Conservation (phyloP, 2,797 vertebrate species). For the Gobionotothen gibberifrons region DNA sequence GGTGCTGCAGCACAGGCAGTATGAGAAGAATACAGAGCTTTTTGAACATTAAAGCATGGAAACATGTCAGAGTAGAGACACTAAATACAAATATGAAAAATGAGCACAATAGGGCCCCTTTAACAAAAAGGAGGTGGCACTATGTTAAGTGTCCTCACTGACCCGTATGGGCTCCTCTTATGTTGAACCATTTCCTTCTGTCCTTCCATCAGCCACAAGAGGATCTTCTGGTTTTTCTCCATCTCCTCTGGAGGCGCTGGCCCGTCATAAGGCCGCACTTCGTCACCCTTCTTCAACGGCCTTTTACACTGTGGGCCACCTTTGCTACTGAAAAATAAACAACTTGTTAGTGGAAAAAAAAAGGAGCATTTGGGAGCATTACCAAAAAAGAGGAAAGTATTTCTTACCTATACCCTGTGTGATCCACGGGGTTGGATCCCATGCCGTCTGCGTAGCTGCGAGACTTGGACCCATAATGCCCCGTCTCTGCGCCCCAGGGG, state of each 20-base stretch:
- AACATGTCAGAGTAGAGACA: too few relatives aligned
- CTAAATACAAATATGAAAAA: too few relatives aligned
- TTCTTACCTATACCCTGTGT: constrained; percentile 86
- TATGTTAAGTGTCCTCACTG: constrained; percentile 42
- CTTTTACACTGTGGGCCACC: constrained; percentile 86
- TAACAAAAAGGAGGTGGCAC: background rate
- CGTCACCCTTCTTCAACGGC: constrained; percentile 88
- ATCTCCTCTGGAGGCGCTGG: constrained; percentile 87
- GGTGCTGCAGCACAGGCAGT: too few relatives aligned
- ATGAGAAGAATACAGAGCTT: too few relatives aligned
- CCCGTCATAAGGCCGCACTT: constrained; percentile 82
- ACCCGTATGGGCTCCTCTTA: constrained; percentile 93
- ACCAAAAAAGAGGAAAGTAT: background rate
- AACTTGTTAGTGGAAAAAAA: background rate
- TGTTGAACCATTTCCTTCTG: constrained; percentile 94
- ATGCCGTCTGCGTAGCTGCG: constrained; percentile 89
- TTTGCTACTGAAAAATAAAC: constrained; percentile 82
- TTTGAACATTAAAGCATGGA: too few relatives aligned
- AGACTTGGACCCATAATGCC: constrained; percentile 87
- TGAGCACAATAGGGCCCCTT: too few relatives aligned
- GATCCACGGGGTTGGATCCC: constrained; percentile 80
- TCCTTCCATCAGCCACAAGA: constrained; percentile 98
- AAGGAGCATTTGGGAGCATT: too few relatives aligned
- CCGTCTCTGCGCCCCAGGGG: constrained; percentile 85
- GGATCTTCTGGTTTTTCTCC: constrained; percentile 96